phyloP scores from a whole-genome alignment of 92 coral and sea anemone genomes.

The Zoanthus sansibaricus region DNA sequence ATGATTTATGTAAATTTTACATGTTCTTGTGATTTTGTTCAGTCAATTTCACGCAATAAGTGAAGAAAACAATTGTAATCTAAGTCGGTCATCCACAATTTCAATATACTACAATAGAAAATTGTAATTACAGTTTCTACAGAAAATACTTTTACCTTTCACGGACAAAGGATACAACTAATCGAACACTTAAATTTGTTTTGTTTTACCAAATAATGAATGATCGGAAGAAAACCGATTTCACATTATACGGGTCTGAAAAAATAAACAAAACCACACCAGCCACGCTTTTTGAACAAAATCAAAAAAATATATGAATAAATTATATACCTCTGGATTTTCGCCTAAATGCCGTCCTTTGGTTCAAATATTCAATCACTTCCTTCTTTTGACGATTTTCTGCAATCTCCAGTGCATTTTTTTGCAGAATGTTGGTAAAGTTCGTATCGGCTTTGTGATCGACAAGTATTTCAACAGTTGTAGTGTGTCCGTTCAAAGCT shows the following conservation, averaged over 20 bases:
- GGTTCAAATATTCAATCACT: constrained; percentile 77
- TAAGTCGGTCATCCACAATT: background rate
- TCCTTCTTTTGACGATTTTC: constrained; percentile 76
- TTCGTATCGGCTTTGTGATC: constrained; percentile 83
- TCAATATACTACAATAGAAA: background rate
- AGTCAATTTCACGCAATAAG: constrained; percentile 32
- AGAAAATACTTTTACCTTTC: constrained; percentile 5
- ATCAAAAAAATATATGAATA: background rate
- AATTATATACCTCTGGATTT: constrained; percentile 39
- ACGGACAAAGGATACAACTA: constrained; percentile 5
- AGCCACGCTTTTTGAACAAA: background rate
- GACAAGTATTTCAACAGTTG: constrained; percentile 76
- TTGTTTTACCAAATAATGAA: background rate
- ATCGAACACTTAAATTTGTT: constrained; percentile 22
- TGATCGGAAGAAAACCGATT: constrained; percentile 17
- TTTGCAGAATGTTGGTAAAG: constrained; percentile 66
- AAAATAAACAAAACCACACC: background rate
- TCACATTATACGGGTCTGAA: background rate
- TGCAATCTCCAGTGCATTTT: constrained; percentile 90
- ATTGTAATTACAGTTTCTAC: background rate
- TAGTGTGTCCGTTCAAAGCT: constrained; percentile 85
- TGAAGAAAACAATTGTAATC: background rate
- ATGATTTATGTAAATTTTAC: too few species aligned
- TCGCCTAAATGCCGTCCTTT: constrained; percentile 55
- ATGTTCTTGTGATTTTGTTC: background rate